phyloP scores from a whole-genome alignment of 2,113 vertebrate genomes.

The Benitochromis conjunctus region DNA sequence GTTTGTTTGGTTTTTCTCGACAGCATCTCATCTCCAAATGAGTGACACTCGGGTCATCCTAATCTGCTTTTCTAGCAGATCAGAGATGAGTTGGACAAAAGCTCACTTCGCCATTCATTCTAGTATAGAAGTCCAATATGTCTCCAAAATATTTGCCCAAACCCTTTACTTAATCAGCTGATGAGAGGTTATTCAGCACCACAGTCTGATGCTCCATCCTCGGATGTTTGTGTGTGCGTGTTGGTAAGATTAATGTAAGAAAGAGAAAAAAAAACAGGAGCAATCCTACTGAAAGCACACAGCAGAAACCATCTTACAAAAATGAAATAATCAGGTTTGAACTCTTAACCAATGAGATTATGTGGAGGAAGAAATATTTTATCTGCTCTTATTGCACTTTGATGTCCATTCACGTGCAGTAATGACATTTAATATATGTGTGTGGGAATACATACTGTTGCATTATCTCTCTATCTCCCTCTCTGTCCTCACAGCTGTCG shows the following conservation, averaged over 20 bases:
- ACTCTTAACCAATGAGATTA: neutral
- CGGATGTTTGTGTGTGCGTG: neutral
- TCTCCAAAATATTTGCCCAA: constrained; percentile 69
- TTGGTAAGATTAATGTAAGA: neutral
- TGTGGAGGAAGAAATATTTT: neutral
- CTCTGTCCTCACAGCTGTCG: constrained; percentile 62
- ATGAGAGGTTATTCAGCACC: constrained; percentile 55
- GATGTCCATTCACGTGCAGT: neutral
- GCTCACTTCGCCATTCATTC: constrained; percentile 47
- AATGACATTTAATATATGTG: constrained; percentile 2
- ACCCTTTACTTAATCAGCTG: constrained; percentile 59
- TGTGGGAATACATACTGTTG: constrained; percentile 37
- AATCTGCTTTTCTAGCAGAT: constrained; percentile 71
- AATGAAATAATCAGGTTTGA: neutral
- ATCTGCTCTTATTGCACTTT: neutral
- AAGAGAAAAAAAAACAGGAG: neutral
- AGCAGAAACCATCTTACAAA: neutral
- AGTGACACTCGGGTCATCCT: constrained; percentile 64
- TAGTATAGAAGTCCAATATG: constrained; percentile 47
- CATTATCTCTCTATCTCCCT: constrained; percentile 51
- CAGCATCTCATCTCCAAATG: constrained; percentile 71
- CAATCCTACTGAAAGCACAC: neutral
- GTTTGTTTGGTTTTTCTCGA: constrained; percentile 67
- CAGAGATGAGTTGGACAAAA: constrained; percentile 54
- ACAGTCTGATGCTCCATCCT: constrained; percentile 15